These are phyloP conservation scores for Ectropis grisescens DNA, from an alignment of 1,140 invertebrate species.

Conservation along the genomic window DNA sequence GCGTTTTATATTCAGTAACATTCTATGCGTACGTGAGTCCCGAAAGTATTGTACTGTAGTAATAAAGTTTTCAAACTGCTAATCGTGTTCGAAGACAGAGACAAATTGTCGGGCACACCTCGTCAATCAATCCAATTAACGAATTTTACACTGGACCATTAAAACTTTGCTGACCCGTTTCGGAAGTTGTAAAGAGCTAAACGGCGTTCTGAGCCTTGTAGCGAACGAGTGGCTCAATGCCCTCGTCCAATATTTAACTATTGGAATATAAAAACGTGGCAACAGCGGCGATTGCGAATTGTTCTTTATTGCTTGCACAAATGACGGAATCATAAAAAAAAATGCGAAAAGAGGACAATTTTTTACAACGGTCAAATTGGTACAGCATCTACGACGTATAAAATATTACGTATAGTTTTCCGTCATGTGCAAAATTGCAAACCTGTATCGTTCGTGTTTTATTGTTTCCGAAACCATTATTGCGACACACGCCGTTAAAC, in stretches of 20 bases:
- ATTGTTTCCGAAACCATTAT: slow-evolving; percentile 28
- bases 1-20: background rate
- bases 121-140: slow-evolving; percentile 29
- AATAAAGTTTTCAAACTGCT: background rate
- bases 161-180: slow-evolving; percentile 34
- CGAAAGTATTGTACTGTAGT: background rate
- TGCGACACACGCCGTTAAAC: slow-evolving; percentile 31
- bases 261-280: background rate
- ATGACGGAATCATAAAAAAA: background rate
- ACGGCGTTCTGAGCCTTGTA: slow-evolving; percentile 1
- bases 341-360: slow-evolving; percentile 12
- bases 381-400: too few relatives aligned
- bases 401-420: too few relatives aligned
- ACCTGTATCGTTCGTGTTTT: slow-evolving; percentile 21
- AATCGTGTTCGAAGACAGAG: slow-evolving; percentile 5
- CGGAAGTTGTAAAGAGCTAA: slow-evolving; percentile 22
- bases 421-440: too few relatives aligned
- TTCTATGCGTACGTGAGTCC: too few relatives aligned
- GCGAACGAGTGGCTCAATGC: background rate
- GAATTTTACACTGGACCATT: slow-evolving; percentile 31
- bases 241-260: background rate
- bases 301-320: background rate
- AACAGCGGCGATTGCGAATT: background rate
- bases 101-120: slow-evolving; percentile 11
- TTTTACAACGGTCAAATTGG: too few relatives aligned